phyloP scores from a whole-genome alignment of 1,140 invertebrate species.

The Popillia japonica region DNA sequence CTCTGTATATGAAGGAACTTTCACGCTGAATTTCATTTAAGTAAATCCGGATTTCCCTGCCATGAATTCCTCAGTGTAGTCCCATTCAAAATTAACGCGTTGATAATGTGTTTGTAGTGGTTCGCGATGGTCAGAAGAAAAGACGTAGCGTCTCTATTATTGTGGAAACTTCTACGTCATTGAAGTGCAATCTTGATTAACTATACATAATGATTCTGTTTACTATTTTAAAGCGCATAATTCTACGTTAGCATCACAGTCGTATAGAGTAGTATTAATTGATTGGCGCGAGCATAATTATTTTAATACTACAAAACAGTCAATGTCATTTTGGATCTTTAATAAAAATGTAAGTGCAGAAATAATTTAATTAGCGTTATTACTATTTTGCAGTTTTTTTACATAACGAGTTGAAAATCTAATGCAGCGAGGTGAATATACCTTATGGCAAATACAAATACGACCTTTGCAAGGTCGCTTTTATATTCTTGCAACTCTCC shows the following conservation, averaged over 20 bases:
- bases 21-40: too few species aligned
- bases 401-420: not conserved
- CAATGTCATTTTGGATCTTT: too few species aligned
- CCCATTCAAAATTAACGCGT: too few species aligned
- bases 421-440: not conserved
- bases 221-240: not conserved
- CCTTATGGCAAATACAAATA: slow-evolving; percentile 19
- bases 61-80: too few species aligned
- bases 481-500: not conserved
- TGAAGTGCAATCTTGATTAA: not conserved
- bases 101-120: too few species aligned
- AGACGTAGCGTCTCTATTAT: too few species aligned
- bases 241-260: not conserved
- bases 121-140: too few species aligned
- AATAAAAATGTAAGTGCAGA: too few species aligned
- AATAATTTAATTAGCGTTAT: too few species aligned
- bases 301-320: not conserved
- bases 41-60: too few species aligned
- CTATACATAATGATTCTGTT: slow-evolving; percentile 19
- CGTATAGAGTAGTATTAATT: not conserved
- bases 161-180: not conserved
- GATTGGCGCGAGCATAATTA: not conserved
- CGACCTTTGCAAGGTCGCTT: slow-evolving; percentile 27
- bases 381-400: too few species aligned
- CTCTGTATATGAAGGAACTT: too few species aligned